These are phyloP conservation scores for Mesochorus sp. DNA, from an alignment of 2,888 invertebrate species.

Conservation along the genomic window DNA sequence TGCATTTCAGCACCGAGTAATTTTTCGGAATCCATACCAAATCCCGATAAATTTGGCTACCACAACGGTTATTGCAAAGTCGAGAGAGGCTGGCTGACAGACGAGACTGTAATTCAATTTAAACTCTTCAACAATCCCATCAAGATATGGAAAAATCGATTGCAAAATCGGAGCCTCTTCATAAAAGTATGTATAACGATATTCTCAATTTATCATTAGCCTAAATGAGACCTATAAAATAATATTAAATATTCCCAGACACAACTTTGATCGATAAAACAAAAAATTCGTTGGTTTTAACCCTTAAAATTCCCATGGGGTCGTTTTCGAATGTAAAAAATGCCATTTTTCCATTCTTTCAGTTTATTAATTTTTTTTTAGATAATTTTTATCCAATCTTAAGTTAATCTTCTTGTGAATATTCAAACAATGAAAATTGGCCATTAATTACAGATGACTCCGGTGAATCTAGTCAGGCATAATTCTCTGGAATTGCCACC, in stretches of 20 bases:
- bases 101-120: constrained; percentile 92
- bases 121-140: constrained; percentile 92
- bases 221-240: background rate
- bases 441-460: constrained; percentile 84
- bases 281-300: background rate
- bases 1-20: constrained; percentile 75
- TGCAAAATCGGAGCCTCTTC: constrained; percentile 86
- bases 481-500: constrained; percentile 79
- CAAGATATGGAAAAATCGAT: constrained; percentile 89
- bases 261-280: background rate
- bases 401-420: background rate
- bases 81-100: constrained; percentile 92
- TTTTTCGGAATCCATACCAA: constrained; percentile 78
- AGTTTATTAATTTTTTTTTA: too few relatives aligned
- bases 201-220: background rate
- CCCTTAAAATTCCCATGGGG: too few relatives aligned
- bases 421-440: background rate
- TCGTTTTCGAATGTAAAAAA: too few relatives aligned
- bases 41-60: constrained; percentile 87
- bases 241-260: background rate
- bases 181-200: constrained; percentile 84
- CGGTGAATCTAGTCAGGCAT: constrained; percentile 85
- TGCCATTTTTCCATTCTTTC: too few relatives aligned
- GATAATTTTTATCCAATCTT: too few relatives aligned
- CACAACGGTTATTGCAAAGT: constrained; percentile 84